Evolutionary conservation across 2,113 vertebrate genomes (phyloP).

Genomic region (Brachypteracias leptosomus): DNA sequence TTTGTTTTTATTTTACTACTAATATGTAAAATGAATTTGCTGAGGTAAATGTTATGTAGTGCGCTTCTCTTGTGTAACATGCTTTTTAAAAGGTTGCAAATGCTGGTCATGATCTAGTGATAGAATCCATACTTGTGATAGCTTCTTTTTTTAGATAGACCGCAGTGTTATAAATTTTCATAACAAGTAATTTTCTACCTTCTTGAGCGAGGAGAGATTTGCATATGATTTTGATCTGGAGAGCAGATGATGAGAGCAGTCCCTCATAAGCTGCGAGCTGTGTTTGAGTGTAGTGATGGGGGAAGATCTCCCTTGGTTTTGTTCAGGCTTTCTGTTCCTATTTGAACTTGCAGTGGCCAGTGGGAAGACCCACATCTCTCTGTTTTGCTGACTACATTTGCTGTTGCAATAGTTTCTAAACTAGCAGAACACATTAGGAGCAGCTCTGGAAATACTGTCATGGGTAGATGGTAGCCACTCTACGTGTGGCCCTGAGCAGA

Average conservation of each 20-base stretch:
- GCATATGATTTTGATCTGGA: slow-evolving; percentile 4
- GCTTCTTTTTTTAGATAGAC: not conserved
- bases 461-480: not conserved
- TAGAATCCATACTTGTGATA: not conserved
- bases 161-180: not conserved
- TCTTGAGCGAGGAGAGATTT: not conserved
- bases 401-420: not conserved
- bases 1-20: not conserved
- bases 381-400: not conserved
- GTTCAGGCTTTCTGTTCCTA: not conserved
- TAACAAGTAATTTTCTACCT: not conserved
- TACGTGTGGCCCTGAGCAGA: not conserved
- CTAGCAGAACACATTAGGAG: not conserved
- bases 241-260: not conserved
- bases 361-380: not conserved
- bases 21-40: not conserved
- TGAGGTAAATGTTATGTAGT: not conserved
- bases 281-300: not conserved
- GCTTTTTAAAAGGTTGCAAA: not conserved
- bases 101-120: not conserved
- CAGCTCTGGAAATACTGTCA: not conserved
- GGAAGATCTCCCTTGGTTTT: not conserved
- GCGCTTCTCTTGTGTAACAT: rapidly evolving
- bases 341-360: not conserved
- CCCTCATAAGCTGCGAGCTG: not conserved